Conservation (phyloP, 2,888 invertebrate species). For the Diplolepis rosae region DNA sequence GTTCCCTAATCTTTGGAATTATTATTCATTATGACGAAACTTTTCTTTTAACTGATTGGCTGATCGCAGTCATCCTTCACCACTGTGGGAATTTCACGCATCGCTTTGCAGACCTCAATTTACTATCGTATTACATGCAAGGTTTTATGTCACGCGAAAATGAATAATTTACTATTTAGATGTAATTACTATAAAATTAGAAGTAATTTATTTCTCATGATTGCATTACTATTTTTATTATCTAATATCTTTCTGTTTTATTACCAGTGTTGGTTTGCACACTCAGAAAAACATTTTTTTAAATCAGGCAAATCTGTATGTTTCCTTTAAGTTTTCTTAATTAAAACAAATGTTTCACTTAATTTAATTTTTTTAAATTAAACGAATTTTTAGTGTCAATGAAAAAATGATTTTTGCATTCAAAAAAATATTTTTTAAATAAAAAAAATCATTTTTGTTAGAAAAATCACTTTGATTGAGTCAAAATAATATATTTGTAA, state of each 20-base stretch:
- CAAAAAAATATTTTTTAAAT: too few species aligned
- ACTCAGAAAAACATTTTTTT: too few species aligned
- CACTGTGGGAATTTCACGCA: conserved; percentile 4
- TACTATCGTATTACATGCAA: not conserved
- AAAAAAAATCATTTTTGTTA: too few species aligned
- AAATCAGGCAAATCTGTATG: too few species aligned
- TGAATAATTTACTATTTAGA: not conserved
- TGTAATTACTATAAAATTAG: not conserved
- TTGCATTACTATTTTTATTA: not conserved
- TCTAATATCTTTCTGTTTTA: not conserved
- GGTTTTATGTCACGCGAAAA: conserved; percentile 10
- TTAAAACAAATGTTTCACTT: too few species aligned
- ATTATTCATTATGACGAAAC: not conserved
- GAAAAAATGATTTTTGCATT: too few species aligned
- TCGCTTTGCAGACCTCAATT: conserved; percentile 20
- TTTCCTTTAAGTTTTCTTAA: too few species aligned
- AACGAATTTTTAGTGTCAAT: too few species aligned
- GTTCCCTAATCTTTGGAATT: not conserved
- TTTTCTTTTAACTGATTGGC: not conserved
- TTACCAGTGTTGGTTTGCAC: too few species aligned
- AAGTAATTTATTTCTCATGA: not conserved
- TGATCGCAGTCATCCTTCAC: conserved; percentile 18
- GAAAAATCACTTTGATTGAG: too few species aligned
- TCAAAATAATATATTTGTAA: too few species aligned
- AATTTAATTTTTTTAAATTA: too few species aligned